phyloP scores from a whole-genome alignment of 2,797 vertebrate genomes.

The Aselliscus stoliczkanus region DNA sequence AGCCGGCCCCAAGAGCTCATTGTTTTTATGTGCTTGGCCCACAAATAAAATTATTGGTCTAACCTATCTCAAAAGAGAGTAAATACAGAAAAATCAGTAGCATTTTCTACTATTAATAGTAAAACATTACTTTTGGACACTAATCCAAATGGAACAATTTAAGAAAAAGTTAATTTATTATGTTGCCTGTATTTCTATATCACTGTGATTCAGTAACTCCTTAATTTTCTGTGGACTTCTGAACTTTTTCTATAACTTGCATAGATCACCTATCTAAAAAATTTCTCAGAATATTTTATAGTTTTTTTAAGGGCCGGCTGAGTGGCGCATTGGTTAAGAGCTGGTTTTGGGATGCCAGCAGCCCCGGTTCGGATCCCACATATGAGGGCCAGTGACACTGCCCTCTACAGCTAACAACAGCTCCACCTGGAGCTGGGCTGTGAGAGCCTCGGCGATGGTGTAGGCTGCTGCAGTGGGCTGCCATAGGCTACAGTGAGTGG shows the following conservation, averaged over 20 bases:
- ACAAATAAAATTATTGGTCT: neutral
- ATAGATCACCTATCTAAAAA: neutral
- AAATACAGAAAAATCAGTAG: slow-evolving; percentile 19
- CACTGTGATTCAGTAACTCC: neutral
- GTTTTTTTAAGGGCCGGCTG: too few relatives aligned
- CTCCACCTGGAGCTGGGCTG: too few relatives aligned
- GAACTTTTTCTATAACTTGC: neutral
- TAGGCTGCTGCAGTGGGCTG: too few relatives aligned
- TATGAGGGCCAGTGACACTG: too few relatives aligned
- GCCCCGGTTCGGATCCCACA: too few relatives aligned
- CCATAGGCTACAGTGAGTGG: too few relatives aligned
- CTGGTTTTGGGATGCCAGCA: too few relatives aligned
- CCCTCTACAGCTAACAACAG: too few relatives aligned
- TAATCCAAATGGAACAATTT: neutral
- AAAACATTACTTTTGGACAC: slow-evolving; percentile 13
- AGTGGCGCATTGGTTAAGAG: too few relatives aligned
- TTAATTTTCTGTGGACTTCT: neutral
- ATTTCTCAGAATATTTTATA: slow-evolving; percentile 47
- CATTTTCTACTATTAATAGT: neutral
- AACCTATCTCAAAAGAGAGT: neutral
- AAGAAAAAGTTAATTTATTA: neutral
- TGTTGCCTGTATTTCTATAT: neutral
- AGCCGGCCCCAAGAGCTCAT: too few relatives aligned
- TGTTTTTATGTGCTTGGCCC: neutral
- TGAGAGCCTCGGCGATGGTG: too few relatives aligned